phyloP scores from a whole-genome alignment of 2,797 vertebrate species.

The Notolepis coatsorum region DNA sequence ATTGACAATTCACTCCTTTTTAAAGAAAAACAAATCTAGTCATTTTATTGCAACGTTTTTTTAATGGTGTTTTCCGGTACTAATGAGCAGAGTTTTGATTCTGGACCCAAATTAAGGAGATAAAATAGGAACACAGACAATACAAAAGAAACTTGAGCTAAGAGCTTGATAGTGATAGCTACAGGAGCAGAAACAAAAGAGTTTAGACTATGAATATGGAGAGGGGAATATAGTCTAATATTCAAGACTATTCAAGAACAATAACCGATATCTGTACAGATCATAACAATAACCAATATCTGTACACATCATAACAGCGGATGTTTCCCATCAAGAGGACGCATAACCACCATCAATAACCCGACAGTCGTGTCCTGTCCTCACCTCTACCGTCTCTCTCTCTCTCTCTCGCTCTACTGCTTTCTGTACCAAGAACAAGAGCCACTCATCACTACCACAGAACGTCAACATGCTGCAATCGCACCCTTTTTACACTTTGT shows the following conservation, averaged over 20 bases:
- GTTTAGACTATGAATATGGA: slow-evolving; percentile 26
- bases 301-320: slow-evolving; percentile 44
- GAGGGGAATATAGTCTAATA: slow-evolving; percentile 15
- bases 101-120: slow-evolving; percentile 62
- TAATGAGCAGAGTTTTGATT: slow-evolving; percentile 67
- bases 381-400: background rate
- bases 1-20: too few relatives aligned
- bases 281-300: slow-evolving; percentile 25
- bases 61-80: slow-evolving; percentile 77
- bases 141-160: slow-evolving; percentile 43
- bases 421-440: background rate
- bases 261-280: slow-evolving; percentile 37
- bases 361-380: background rate
- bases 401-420: slow-evolving; percentile 13
- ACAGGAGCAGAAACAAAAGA: slow-evolving; percentile 27
- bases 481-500: slow-evolving; percentile 29
- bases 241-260: slow-evolving; percentile 29
- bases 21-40: background rate
- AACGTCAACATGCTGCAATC: too few relatives aligned
- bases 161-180: slow-evolving; percentile 39
- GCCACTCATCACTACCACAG: slow-evolving; percentile 1
- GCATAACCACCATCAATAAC: background rate
- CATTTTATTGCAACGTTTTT: slow-evolving; percentile 75
- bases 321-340: slow-evolving; percentile 31
- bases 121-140: slow-evolving; percentile 45